Base-by-base conservation (phyloP, 2,888 invertebrate species). In the Chloromyia formosa region DNA sequence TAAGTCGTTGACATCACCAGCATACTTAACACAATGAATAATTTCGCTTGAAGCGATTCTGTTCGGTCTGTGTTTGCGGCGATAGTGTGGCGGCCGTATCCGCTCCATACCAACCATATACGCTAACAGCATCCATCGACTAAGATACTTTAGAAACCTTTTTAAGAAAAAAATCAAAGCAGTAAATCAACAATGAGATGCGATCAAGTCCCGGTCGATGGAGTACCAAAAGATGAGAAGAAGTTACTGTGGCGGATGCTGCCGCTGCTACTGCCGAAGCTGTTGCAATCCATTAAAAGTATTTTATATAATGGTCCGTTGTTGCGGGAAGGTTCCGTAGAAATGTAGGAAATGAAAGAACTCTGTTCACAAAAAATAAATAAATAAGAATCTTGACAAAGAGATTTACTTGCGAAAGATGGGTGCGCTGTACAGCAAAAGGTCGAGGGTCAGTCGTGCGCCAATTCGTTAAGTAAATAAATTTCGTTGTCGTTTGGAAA, bases 1-100 rank as follows among this genome's bases (percentile, higher is more conserved):
- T 68, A 68, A 68, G 68, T 68, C 68, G 68, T 68, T 68, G 68
- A 68, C 68, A 68, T 68, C 68, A 68, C 53, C 68, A 53, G 27
- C 68, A 68, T 68, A 68, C 53, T 68, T 68, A 68, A 68, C 53
- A 68, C 49, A 68, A 68, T 68, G 53, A 68, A 68, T 53, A 68
- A 68, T 53, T 68, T 68, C 53, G 53, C 68, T 68, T 14, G n/a
- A 49, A 53, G 68, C 68, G n/a, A 53, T 23, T 23, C 20, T 68
- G 53, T 68, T 23, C 4, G 53, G 18, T 64, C 64, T 16, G 42
- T 64, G n/a, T n/a, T 14, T 12, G 42, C 42, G 42, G 20, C 23
- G 64, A 45, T 42, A 40, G 42, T 45, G 20, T 20, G 10, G 64
- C 20, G 35, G 27, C 64, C 64, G 18, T n/a, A n/a, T n/a, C n/a